Evolutionary conservation across 1,140 invertebrate genomes (phyloP).

Genomic region (Penaeus japonicus): DNA sequence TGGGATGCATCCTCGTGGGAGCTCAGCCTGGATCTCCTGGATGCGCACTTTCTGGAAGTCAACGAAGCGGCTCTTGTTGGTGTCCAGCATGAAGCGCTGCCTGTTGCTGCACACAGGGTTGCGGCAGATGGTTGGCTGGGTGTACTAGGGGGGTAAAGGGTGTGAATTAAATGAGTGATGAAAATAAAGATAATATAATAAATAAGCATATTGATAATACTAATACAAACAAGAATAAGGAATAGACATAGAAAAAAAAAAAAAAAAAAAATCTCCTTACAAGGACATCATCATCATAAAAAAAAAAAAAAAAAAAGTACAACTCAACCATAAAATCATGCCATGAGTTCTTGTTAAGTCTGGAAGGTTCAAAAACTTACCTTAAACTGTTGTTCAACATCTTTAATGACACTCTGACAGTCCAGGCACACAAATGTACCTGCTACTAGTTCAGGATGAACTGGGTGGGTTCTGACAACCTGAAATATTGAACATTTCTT

Average conservation of each 20-base stretch:
- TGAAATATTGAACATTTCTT: background rate
- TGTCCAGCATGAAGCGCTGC: constrained; percentile 86
- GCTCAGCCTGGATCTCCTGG: constrained; percentile 97
- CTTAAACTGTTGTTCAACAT: constrained; percentile 99
- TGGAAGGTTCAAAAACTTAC: constrained; percentile 65
- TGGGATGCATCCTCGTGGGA: constrained; percentile 96
- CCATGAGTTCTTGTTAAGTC: no score
- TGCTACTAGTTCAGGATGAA: constrained; percentile 68
- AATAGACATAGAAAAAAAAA: constrained; percentile 8
- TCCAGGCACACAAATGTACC: constrained; percentile 96
- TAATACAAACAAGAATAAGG: background rate
- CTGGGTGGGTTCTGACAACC: constrained; percentile 97
- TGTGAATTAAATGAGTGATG: background rate
- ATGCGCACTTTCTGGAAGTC: constrained; percentile 99
- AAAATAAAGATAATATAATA: background rate
- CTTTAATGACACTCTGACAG: constrained; percentile 92
- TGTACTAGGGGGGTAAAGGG: constrained; percentile 71
- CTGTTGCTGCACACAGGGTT: constrained; percentile 96
- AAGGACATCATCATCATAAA: no score
- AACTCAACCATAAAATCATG: background rate
- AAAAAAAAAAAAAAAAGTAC: no score
- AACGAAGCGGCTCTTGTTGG: constrained; percentile 93
- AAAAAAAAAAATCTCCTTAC: no score
- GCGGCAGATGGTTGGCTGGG: constrained; percentile 92
- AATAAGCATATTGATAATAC: background rate